phyloP scores from a whole-genome alignment of 2,888 invertebrate species.

The Eupithecia abbreviata region DNA sequence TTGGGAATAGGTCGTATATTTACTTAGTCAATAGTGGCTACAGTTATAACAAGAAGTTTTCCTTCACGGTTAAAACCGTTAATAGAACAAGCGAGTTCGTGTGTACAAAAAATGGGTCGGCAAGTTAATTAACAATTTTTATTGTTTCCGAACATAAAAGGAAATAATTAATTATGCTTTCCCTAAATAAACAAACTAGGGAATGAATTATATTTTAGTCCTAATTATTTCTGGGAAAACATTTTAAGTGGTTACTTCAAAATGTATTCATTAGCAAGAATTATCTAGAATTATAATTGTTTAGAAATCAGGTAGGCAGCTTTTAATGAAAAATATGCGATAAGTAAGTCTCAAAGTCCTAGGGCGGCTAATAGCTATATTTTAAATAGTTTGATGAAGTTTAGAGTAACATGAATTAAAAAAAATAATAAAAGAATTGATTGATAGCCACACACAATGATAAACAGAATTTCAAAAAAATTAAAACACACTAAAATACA shows the following conservation, averaged over 20 bases:
- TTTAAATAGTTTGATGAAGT: neutral
- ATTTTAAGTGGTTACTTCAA: neutral
- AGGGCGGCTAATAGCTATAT: no score
- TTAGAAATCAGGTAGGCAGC: neutral
- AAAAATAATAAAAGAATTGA: no score
- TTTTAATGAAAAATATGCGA: no score
- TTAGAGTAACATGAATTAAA: no score
- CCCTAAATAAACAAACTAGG: conserved; percentile 54
- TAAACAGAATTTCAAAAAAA: no score
- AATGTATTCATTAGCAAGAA: neutral
- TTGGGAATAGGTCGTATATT: no score
- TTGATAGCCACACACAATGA: no score
- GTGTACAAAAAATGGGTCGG: conserved; percentile 54
- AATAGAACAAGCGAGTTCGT: conserved; percentile 54
- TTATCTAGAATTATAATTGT: neutral
- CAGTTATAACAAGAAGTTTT: no score
- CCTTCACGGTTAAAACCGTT: neutral
- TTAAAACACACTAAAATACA: no score
- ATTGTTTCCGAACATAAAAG: conserved; percentile 70
- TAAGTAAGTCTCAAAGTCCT: no score
- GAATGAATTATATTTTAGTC: conserved; percentile 12
- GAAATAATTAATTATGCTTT: conserved; percentile 72
- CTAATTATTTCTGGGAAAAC: neutral
- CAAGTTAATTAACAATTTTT: conserved; percentile 71
- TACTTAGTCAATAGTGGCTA: no score